A percentile compares a stretch with the other conserved stretches of the same genome.
phyloP scores from a whole-genome alignment of 1,140 invertebrate species.

The Wasmannia auropunctata region DNA sequence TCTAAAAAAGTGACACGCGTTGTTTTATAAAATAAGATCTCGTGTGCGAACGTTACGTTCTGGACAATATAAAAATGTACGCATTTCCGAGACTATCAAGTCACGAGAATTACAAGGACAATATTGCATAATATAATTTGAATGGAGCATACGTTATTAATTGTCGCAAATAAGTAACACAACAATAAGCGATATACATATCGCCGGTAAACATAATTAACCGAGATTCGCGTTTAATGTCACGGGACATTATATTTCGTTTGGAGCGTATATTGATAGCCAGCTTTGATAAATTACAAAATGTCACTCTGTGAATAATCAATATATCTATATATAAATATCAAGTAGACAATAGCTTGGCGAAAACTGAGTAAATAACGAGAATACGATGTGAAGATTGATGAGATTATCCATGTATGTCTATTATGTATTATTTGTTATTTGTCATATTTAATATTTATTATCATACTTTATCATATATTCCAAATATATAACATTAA shows the following conservation, averaged over 20 bases:
- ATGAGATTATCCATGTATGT: background rate
- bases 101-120: background rate
- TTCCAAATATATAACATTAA: background rate
- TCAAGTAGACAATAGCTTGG: background rate
- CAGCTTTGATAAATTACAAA: constrained; percentile 33
- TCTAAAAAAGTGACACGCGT: constrained; percentile 32
- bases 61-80: background rate
- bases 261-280: constrained; percentile 29
- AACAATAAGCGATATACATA: constrained; percentile 26
- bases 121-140: background rate
- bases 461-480: constrained; percentile 9
- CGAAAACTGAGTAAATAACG: constrained; percentile 24
- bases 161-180: constrained; percentile 5
- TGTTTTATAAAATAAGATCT: constrained; percentile 20
- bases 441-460: constrained; percentile 21
- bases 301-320: background rate
- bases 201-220: constrained; percentile 41
- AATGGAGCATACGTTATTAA: constrained; percentile 16
- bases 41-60: background rate
- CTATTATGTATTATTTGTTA: background rate
- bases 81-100: background rate
- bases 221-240: constrained; percentile 28
- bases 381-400: constrained; percentile 2
- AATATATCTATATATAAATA: constrained; percentile 17
- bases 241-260: constrained; percentile 4